Evolutionary conservation across 2,888 invertebrate species (phyloP).

Genomic region (Temnothorax rugatulus): DNA sequence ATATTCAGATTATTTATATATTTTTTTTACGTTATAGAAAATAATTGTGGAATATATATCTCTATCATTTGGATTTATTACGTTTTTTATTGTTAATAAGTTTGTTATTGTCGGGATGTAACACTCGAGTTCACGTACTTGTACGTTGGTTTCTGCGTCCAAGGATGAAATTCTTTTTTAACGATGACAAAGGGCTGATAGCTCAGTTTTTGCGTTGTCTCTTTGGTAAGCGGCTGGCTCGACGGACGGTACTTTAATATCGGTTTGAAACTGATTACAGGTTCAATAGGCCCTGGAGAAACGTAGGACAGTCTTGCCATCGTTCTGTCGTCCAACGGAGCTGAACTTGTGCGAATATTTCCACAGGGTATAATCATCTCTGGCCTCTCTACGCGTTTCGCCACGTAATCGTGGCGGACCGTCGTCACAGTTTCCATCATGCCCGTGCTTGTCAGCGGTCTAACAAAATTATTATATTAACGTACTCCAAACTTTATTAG

Average conservation of each 20-base stretch:
- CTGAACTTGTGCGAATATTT: slow-evolving; percentile 78
- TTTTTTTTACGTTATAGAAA: neutral
- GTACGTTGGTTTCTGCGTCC: slow-evolving; percentile 82
- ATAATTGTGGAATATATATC: neutral
- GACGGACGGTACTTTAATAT: slow-evolving; percentile 78
- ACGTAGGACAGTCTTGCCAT: slow-evolving; percentile 80
- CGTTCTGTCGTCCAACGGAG: slow-evolving; percentile 78
- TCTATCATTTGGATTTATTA: neutral
- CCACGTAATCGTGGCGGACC: slow-evolving; percentile 79
- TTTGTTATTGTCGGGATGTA: neutral
- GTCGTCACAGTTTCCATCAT: slow-evolving; percentile 83
- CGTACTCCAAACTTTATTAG: neutral
- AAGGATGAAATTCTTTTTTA: slow-evolving; percentile 81
- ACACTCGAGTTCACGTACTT: slow-evolving; percentile 64
- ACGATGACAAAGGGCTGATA: slow-evolving; percentile 81
- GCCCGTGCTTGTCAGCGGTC: slow-evolving; percentile 75
- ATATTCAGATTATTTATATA: neutral
- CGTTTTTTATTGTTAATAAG: neutral
- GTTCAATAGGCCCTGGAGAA: slow-evolving; percentile 79
- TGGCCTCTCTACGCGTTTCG: slow-evolving; percentile 77
- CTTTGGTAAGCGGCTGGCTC: slow-evolving; percentile 74
- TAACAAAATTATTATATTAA: slow-evolving; percentile 49
- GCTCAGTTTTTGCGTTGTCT: slow-evolving; percentile 84
- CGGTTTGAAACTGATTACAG: slow-evolving; percentile 82
- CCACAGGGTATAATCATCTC: slow-evolving; percentile 81